These are phyloP conservation scores for Chrysoperla carnea DNA, from an alignment of 1,140 invertebrate genomes.

Conservation along the genomic window DNA sequence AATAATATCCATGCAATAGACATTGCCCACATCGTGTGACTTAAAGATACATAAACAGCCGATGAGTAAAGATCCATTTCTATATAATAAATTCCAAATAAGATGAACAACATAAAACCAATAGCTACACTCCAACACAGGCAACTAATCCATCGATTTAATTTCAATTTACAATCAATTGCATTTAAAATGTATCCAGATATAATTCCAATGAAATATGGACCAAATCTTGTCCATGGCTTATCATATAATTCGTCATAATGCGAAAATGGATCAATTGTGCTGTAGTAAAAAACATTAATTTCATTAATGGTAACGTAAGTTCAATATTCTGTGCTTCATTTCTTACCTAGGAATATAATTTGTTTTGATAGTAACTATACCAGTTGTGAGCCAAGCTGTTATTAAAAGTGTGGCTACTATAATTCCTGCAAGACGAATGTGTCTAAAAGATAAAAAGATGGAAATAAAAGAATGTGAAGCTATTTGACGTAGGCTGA, in stretches of 20 bases:
- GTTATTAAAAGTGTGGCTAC: slow-evolving; percentile 16
- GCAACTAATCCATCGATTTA: background rate
- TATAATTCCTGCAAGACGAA: slow-evolving; percentile 10
- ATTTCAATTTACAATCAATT: slow-evolving; percentile 3
- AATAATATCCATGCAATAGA: slow-evolving; percentile 30
- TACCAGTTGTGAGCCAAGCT: slow-evolving; percentile 22
- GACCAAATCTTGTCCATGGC: slow-evolving; percentile 25
- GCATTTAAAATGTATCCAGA: slow-evolving; percentile 23
- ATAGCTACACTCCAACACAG: slow-evolving; percentile 17
- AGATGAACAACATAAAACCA: slow-evolving; percentile 15
- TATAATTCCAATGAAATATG: slow-evolving; percentile 24
- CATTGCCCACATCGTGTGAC: slow-evolving; percentile 28
- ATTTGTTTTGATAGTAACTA: slow-evolving; percentile 17
- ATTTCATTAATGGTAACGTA: no score
- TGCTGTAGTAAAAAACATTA: no score
- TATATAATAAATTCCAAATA: slow-evolving; percentile 22
- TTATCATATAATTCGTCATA: slow-evolving; percentile 27
- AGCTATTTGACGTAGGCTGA: no score
- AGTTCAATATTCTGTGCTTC: no score
- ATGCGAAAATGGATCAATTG: slow-evolving; percentile 20
- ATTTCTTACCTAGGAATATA: slow-evolving; percentile 19
- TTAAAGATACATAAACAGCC: slow-evolving; percentile 29
- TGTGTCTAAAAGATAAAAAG: no score
- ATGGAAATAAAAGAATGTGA: no score
- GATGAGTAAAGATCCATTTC: slow-evolving; percentile 19